These are phyloP conservation scores for Zosterops pallidus DNA, from an alignment of 2,113 vertebrate species.

Conservation along the genomic window DNA sequence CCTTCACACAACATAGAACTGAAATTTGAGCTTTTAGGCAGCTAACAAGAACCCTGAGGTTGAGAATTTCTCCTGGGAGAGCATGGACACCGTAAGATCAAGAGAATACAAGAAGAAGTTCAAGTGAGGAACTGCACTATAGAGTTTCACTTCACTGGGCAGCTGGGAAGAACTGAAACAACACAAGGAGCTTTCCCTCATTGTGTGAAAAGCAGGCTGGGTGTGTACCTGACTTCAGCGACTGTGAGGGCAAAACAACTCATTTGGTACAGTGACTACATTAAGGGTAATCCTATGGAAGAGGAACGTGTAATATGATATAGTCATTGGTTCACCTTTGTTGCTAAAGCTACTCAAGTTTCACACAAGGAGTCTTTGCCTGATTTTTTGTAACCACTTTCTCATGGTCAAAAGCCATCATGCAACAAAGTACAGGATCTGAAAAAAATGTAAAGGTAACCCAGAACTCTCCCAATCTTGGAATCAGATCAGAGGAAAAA, in stretches of 20 bases:
- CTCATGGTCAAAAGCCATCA: neutral
- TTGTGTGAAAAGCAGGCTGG: neutral
- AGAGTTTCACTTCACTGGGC: conserved; percentile 30
- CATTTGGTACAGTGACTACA: neutral
- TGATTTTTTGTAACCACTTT: neutral
- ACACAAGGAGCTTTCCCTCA: neutral
- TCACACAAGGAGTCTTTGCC: neutral
- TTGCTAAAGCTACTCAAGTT: neutral
- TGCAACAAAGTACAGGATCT: neutral
- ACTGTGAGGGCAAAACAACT: neutral
- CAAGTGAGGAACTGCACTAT: neutral
- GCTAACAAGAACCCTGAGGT: neutral
- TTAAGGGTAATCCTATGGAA: neutral
- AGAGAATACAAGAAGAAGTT: neutral
- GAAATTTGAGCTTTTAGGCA: neutral
- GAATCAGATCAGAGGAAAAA: neutral
- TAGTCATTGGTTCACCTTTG: neutral
- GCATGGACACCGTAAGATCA: neutral
- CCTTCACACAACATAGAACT: neutral
- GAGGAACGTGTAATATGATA: neutral
- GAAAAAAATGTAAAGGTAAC: neutral
- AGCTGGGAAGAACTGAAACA: conserved; percentile 42
- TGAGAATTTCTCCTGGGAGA: neutral
- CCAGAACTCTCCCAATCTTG: neutral
- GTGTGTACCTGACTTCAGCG: neutral